phyloP scores from a whole-genome alignment of 2,797 vertebrate genomes.

The Parambassis ranga region DNA sequence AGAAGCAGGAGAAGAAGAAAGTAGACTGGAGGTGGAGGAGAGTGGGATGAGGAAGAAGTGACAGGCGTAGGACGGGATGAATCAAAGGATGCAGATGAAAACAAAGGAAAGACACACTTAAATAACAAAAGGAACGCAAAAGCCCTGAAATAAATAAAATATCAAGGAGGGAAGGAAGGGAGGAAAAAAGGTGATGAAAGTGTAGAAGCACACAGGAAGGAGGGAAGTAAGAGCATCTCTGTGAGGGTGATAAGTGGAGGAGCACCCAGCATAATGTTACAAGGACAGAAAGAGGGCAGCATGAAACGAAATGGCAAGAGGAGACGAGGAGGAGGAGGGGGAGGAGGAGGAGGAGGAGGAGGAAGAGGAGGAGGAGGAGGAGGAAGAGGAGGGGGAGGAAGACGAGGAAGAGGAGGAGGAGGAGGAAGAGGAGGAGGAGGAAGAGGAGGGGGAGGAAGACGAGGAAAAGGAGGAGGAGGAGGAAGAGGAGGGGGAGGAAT shows the following conservation, averaged over 20 bases:
- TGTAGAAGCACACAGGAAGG: too few relatives aligned
- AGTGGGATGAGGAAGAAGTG: too few relatives aligned
- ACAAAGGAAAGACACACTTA: neutral
- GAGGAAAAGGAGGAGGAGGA: too few relatives aligned
- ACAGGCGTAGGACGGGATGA: neutral
- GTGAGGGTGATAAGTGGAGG: conserved; percentile 5
- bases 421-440: neutral
- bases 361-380: too few relatives aligned
- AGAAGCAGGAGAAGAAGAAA: neutral
- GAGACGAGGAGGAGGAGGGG: neutral
- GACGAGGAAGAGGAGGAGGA: neutral
- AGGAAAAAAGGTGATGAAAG: rapidly evolving
- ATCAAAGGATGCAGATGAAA: too few relatives aligned
- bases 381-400: neutral
- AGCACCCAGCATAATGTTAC: conserved; percentile 12
- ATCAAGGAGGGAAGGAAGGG: neutral
- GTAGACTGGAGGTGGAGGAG: too few relatives aligned
- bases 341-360: neutral
- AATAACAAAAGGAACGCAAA: too few relatives aligned
- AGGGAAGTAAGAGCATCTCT: neutral
- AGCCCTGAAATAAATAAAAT: neutral
- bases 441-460: neutral
- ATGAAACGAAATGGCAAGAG: conserved; percentile 28
- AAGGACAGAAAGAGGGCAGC: conserved; percentile 49
- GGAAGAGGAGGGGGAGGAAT: too few relatives aligned